phyloP scores from a whole-genome alignment of 2,797 vertebrate species.

The Arnoldichthys spilopterus region DNA sequence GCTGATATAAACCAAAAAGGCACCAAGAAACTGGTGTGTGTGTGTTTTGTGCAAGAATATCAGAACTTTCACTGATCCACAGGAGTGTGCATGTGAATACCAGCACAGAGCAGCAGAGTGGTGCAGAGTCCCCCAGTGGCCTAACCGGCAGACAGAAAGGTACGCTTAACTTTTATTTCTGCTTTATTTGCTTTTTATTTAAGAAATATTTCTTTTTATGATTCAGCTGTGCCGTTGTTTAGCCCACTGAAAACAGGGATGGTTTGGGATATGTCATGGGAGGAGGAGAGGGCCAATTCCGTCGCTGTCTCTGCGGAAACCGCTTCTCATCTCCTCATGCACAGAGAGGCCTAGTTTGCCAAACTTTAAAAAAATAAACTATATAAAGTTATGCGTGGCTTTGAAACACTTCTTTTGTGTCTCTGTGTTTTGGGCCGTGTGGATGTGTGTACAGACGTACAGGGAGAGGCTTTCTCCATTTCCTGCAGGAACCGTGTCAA shows the following conservation, averaged over 20 bases:
- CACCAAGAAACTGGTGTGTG: neutral
- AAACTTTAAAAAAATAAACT: constrained; percentile 47
- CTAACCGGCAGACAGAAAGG: constrained; percentile 73
- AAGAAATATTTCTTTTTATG: constrained; percentile 67
- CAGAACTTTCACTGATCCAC: constrained; percentile 34
- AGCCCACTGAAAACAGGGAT: constrained; percentile 65
- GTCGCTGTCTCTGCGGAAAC: constrained; percentile 62
- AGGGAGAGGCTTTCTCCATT: constrained; percentile 32
- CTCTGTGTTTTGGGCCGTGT: constrained; percentile 27
- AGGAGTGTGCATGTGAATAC: constrained; percentile 65
- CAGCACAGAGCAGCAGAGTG: constrained; percentile 65
- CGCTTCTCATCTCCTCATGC: constrained; percentile 65
- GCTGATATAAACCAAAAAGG: constrained; percentile 10
- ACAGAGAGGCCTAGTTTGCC: constrained; percentile 60
- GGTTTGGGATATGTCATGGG: constrained; percentile 51
- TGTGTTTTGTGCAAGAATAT: neutral
- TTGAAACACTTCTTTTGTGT: constrained; percentile 50
- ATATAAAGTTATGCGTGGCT: constrained; percentile 45
- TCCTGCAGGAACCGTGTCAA: constrained; percentile 46
- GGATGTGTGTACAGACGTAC: constrained; percentile 27
- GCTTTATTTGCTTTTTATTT: constrained; percentile 73
- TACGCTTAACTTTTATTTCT: constrained; percentile 60
- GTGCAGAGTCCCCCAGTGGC: constrained; percentile 65
- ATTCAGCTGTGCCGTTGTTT: constrained; percentile 68
- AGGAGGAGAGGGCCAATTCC: constrained; percentile 32